Evolutionary conservation across 1,140 invertebrate genomes (phyloP), one percentile per base, ranked within the genome.

Genomic region (Meloidogyne floridensis): DNA sequence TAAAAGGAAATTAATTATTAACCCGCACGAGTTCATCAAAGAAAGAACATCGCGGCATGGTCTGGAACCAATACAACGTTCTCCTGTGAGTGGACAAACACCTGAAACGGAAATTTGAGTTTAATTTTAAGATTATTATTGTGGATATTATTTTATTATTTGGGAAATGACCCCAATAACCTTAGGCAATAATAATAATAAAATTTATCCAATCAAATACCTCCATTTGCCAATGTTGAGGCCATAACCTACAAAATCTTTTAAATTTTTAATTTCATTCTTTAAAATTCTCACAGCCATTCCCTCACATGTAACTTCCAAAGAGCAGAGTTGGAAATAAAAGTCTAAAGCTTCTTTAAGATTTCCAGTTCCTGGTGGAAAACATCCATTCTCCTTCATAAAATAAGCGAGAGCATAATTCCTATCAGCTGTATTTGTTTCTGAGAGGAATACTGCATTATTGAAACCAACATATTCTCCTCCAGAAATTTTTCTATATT

Each of bases 341-440:
- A 98, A 98, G 90, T 98, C 98, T 89, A 97, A 96, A 87, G 98
- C 96, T 93, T 98, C 95, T 82, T 94, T 94, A 90, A 98, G 95
- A n/a, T 76, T 70, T 8, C 72, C 72, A 5, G 80, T 81, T 42
- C 80, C 84, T 18, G 65, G n/a, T 8, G 84, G 84, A 56, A 85
- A 85, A 20, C 84, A 85, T 3, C 90, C 90, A 72, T 91, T 91
- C 80, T 92, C 91, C 76, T 87, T 86, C 88, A 92, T 88, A 75
- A 90, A 92, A 80, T 92, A 92, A n/a, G 89, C 91, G 18, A 92
- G 84, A 65, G 91, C 91, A 86, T 90, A 91, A 77, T 92, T 92
- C 80, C 91, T 86, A 80, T 92, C 91, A n/a, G 91, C 91, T 51
- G 91, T 91, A 77, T 90, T 88, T 32, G 89, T 82, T 80, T 92